phyloP scores from a whole-genome alignment of 2,113 vertebrate genomes.

The Ginglymostoma cirratum region DNA sequence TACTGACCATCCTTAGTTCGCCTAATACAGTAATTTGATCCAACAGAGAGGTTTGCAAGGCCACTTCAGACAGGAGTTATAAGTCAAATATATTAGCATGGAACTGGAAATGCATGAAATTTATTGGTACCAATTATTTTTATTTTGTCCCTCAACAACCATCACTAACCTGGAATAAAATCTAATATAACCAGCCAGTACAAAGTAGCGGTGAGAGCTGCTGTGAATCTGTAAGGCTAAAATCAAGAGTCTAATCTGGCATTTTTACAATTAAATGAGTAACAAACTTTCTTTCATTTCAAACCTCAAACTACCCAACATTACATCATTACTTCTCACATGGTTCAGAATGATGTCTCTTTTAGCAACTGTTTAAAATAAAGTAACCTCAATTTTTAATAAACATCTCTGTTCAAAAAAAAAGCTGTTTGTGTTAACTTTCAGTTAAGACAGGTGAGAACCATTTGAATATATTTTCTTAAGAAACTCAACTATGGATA shows the following conservation, averaged over 20 bases:
- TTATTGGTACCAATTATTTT: neutral
- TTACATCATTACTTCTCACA: neutral
- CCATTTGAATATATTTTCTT: neutral
- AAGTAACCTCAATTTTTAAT: neutral
- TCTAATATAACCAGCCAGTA: neutral
- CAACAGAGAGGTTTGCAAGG: neutral
- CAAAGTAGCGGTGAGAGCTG: neutral
- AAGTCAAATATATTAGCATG: neutral
- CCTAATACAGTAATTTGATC: neutral
- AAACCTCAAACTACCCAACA: neutral
- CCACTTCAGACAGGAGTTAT: neutral
- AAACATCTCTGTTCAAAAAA: neutral
- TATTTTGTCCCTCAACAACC: neutral
- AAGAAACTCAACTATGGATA: neutral
- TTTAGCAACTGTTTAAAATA: neutral
- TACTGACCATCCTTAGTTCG: neutral
- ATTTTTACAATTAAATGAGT: neutral
- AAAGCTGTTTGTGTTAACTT: neutral
- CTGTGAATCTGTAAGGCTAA: neutral
- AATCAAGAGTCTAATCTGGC: neutral
- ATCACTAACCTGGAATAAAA: neutral
- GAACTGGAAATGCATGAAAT: neutral
- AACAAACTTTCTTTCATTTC: neutral
- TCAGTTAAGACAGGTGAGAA: neutral
- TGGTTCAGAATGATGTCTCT: neutral